phyloP scores from a whole-genome alignment of 2,113 vertebrate species.

The Ahaetulla prasina region DNA sequence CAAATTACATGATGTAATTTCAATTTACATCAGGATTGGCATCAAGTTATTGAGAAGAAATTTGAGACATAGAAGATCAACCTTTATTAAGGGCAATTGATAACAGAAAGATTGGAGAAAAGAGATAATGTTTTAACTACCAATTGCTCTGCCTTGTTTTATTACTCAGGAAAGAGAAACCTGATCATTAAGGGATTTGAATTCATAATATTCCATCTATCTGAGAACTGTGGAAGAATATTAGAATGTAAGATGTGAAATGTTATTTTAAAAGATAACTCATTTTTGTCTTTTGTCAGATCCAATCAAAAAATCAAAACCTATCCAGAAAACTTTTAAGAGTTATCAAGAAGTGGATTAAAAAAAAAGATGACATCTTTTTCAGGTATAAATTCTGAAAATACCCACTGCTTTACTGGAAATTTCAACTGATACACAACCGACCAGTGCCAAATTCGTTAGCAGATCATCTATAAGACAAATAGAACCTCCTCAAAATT shows the following conservation, averaged over 20 bases:
- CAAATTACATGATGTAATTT: no score
- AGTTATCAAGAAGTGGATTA: not conserved
- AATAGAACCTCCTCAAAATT: not conserved
- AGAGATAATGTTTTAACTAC: not conserved
- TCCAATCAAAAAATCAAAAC: not conserved
- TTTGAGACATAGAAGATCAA: not conserved
- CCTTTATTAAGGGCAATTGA: not conserved
- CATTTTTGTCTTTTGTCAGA: not conserved
- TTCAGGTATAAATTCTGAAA: not conserved
- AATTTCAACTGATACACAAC: not conserved
- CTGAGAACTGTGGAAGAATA: not conserved
- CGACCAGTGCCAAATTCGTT: not conserved
- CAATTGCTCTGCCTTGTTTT: not conserved
- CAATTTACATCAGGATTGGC: not conserved
- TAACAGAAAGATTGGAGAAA: not conserved
- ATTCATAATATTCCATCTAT: not conserved
- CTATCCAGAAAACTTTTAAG: not conserved
- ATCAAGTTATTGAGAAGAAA: not conserved
- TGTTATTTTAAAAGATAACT: not conserved
- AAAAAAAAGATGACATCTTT: not conserved
- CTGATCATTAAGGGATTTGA: not conserved
- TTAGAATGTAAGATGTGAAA: not conserved
- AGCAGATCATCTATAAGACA: not conserved
- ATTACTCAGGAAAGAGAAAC: slow-evolving; percentile 3
- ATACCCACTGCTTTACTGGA: not conserved